Evolutionary conservation across 2,113 vertebrate species (phyloP).

Genomic region (Pampusana beccarii): DNA sequence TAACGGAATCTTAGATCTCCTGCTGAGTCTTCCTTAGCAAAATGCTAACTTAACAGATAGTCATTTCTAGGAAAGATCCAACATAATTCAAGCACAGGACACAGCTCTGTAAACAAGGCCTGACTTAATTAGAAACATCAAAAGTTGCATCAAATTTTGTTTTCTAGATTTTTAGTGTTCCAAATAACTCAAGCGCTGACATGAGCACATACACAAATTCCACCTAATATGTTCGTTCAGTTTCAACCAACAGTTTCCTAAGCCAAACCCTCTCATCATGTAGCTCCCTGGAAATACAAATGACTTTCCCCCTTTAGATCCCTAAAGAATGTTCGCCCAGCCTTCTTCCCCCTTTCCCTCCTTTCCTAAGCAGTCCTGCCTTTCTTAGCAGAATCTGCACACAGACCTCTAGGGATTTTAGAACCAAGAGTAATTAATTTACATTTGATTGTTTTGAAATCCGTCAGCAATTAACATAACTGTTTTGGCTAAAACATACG

Average conservation of each 20-base stretch:
- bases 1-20: neutral
- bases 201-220: neutral
- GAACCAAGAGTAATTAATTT: neutral
- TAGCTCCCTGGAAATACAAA: neutral
- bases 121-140: neutral
- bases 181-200: neutral
- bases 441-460: neutral
- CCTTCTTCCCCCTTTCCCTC: neutral
- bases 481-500: neutral
- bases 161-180: neutral
- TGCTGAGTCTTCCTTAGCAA: neutral
- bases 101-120: neutral
- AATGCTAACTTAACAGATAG: neutral
- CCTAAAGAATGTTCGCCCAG: neutral
- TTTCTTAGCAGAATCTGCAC: neutral
- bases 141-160: neutral
- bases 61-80: neutral
- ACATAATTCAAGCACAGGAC: neutral
- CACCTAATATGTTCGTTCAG: neutral
- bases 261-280: neutral
- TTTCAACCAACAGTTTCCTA: neutral
- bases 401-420: neutral
- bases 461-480: neutral
- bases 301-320: neutral
- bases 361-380: neutral